Evolutionary conservation across 2,888 invertebrate genomes (phyloP).

Genomic region (Tinea trinotella): DNA sequence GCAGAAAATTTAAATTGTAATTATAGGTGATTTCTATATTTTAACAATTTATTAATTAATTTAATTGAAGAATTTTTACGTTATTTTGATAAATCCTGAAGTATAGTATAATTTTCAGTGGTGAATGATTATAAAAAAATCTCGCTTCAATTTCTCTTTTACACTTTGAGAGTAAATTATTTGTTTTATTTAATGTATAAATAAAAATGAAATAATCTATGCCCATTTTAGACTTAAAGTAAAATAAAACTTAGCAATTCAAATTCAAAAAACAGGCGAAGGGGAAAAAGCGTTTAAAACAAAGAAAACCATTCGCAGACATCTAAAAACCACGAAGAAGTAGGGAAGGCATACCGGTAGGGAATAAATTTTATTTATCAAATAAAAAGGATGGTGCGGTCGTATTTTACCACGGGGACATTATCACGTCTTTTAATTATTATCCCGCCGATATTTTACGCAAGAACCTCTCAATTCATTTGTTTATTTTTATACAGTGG

Average conservation of each 20-base stretch:
- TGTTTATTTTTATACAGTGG: not conserved
- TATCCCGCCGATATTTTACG: constrained; percentile 68
- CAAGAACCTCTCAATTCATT: constrained; percentile 29
- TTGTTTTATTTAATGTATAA: too few species aligned
- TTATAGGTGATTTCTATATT: too few species aligned
- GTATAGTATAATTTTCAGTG: too few species aligned
- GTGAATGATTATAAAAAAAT: too few species aligned
- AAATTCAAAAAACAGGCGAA: not conserved
- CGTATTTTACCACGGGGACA: constrained; percentile 69
- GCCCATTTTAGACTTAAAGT: too few species aligned
- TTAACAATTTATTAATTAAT: too few species aligned
- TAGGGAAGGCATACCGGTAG: constrained; percentile 40
- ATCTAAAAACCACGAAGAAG: constrained; percentile 46
- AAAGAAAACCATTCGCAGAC: constrained; percentile 42
- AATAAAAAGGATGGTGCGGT: constrained; percentile 69
- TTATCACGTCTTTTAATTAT: constrained; percentile 72
- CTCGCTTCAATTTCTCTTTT: too few species aligned
- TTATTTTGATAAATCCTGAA: too few species aligned
- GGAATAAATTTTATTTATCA: constrained; percentile 72
- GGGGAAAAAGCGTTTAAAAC: constrained; percentile 27
- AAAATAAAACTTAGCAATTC: constrained; percentile 4
- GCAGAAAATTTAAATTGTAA: too few species aligned
- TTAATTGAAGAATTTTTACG: too few species aligned
- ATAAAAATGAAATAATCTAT: too few species aligned
- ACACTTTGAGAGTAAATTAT: too few species aligned